A percentile compares a stretch with the other conserved stretches of the same genome.
Evolutionary conservation across 2,888 invertebrate species (phyloP).

Genomic region (Pantelozetes paolii): DNA sequence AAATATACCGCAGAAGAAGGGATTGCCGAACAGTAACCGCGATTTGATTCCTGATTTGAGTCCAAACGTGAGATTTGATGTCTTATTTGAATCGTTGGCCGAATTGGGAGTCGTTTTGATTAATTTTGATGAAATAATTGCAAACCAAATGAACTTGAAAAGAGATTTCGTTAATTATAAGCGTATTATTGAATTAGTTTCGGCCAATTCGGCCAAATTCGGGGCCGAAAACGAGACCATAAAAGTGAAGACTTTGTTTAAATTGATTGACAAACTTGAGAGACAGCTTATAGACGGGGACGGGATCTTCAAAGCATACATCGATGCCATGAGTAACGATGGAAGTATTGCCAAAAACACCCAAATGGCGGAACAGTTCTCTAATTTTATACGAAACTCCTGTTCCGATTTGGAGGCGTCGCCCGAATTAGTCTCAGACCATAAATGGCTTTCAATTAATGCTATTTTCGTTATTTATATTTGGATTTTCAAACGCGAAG

Average conservation of each 20-base stretch:
- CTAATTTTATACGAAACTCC: constrained; percentile 13
- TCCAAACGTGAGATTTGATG: constrained; percentile 42
- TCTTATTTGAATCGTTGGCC: constrained; percentile 55
- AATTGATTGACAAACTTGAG: constrained; percentile 37
- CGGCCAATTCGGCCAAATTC: constrained; percentile 28
- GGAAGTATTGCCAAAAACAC: constrained; percentile 13
- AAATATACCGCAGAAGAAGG: constrained; percentile 9
- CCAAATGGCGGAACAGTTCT: constrained; percentile 35
- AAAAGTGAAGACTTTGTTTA: constrained; percentile 35
- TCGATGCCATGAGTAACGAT: constrained; percentile 17
- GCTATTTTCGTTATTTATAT: constrained; percentile 54
- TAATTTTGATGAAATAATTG: constrained; percentile 65
- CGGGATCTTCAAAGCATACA: constrained; percentile 27
- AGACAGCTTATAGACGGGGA: constrained; percentile 41
- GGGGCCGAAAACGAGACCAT: constrained; percentile 23
- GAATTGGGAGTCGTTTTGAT: constrained; percentile 56
- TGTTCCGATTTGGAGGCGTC: constrained; percentile 29
- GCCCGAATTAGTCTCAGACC: constrained; percentile 24
- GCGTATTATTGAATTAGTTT: constrained; percentile 39
- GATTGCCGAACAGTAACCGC: background rate
- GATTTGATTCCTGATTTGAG: constrained; percentile 37
- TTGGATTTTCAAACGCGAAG: constrained; percentile 65
- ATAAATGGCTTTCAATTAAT: constrained; percentile 39
- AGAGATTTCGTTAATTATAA: constrained; percentile 59
- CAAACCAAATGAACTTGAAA: constrained; percentile 57